Evolutionary conservation across 2,113 vertebrate species (phyloP), one percentile per base, ranked within the genome.

Genomic region (Gavialis gangeticus): DNA sequence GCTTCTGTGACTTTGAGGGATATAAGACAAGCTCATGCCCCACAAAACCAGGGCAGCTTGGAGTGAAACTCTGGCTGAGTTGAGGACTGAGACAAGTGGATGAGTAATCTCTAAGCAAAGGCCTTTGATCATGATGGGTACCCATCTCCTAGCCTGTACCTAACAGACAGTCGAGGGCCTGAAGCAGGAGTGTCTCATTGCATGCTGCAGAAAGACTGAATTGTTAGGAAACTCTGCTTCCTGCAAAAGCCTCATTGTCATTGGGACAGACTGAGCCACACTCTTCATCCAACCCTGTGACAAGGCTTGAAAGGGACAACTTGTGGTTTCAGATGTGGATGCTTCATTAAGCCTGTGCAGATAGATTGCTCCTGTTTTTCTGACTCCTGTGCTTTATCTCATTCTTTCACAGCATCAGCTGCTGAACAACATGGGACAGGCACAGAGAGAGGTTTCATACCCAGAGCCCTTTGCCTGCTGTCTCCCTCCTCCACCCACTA

Each of bases 401-500:
- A 89, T 14, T 28, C 5, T 89, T 94, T 58, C 85, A 80, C 87
- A 66, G 76, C 58, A 85, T 89, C 85, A 96, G 80, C 87, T 91
- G 85, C 84, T 95, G 88, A 87, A 91, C 93, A 15, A 75, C 46
- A 83, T 24, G 63, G 78, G 76, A 56, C 79, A 94, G 87, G 91
- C 91, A 1, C 0, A 62, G n/a, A 93, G 86, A 89, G 92, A 92
- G 79, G 27, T 82, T 94, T 58, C 73, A 60, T 88, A 93, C 75
- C 85, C 1, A 12, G 93, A 88, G 95, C 84, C 81, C 55, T 90
- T 80, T 95, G 96, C 93, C 92, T 6, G 1, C 90, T 94, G 75
- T 82, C 27, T 93, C 88, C 86, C 77, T 95, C 82, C 94, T 75
- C 78, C 84, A 57, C 81, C 92, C 21, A 56, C 80, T 85, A 84